Base-by-base conservation (phyloP, 2,888 invertebrate species). In the Parascotia fuliginaria region DNA sequence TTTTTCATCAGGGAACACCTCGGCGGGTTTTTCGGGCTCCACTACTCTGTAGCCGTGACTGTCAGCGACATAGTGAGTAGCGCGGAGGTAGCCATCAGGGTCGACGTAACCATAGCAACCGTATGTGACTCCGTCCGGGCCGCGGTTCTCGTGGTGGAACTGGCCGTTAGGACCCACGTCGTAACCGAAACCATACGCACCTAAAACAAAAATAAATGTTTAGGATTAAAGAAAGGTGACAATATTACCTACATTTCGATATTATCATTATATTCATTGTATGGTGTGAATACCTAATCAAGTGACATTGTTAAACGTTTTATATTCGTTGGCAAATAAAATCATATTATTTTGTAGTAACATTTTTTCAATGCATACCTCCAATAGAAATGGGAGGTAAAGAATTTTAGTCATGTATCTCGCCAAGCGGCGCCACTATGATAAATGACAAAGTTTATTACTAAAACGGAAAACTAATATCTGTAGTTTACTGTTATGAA, bases 21-120 rank as follows among this genome's bases (percentile, higher is more conserved):
- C 95, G 2, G 96, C 94, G 0, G 94, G 92, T 58, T 95, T 93
- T 38, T 94, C 93, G 0, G 96, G 95, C 64, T 94, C 94, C 0
- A 96, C 94, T 0, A 95, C 94, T 56, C 96, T 90, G 79, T 96
- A 96, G 12, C 96, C 96, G 87, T 95, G 95, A 52, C 94, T 94
- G 78, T 96, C 96, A 36, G 96, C 96, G 9, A 96, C 93, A 77
- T 96, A 96, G 83, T 96, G 95, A 15, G 96, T 96, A 37, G 94
- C 95, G 27, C 94, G 93, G 9, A 95, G 90, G 53, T 92, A 91
- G 28, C 93, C 93, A 38, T 94, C 94, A 0, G 95, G 94, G 78
- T 96, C 95, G 31, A 96, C 93, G 81, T 95, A 95, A 19, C 96
- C 96, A 68, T 96, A 96, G 79, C 96, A 96, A 60, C 96, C 96